These are phyloP conservation scores for Drosophila equinoxialis DNA, from an alignment of 1,140 invertebrate species.

Conservation along the genomic window DNA sequence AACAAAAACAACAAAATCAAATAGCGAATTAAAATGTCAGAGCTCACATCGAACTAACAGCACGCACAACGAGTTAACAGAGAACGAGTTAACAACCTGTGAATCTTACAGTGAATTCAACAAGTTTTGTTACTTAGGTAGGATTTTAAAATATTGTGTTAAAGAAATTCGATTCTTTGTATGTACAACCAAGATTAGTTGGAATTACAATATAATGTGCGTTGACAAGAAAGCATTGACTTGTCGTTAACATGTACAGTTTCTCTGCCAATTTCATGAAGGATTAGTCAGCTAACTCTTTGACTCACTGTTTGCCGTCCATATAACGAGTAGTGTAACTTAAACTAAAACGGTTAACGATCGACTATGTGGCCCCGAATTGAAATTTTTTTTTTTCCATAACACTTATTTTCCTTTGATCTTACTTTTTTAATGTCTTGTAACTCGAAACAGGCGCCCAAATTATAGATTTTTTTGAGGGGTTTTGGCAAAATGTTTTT, in stretches of 20 bases:
- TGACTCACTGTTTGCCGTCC: background rate
- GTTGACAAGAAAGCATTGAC: too few relatives aligned
- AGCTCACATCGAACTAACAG: background rate
- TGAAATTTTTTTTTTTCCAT: background rate
- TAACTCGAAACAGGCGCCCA: conserved; percentile 64
- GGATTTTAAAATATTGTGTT: too few relatives aligned
- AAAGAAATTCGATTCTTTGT: too few relatives aligned
- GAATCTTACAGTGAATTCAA: background rate
- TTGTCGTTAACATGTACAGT: too few relatives aligned
- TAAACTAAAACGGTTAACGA: conserved; percentile 2
- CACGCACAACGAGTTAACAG: background rate
- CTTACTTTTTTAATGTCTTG: conserved; percentile 65
- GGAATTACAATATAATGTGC: too few relatives aligned
- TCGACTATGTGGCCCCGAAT: background rate
- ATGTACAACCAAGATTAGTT: too few relatives aligned
- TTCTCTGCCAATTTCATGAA: too few relatives aligned
- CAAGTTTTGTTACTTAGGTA: background rate
- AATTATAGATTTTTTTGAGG: conserved; percentile 66
- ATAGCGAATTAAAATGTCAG: background rate
- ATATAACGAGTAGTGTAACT: background rate
- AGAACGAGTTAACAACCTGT: background rate
- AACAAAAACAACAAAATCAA: conserved; percentile 14
- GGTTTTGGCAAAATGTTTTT: conserved; percentile 47
- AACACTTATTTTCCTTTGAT: background rate
- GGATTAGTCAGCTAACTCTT: background rate